phyloP scores from a whole-genome alignment of 2,888 invertebrate species.

The Suillia variegata region DNA sequence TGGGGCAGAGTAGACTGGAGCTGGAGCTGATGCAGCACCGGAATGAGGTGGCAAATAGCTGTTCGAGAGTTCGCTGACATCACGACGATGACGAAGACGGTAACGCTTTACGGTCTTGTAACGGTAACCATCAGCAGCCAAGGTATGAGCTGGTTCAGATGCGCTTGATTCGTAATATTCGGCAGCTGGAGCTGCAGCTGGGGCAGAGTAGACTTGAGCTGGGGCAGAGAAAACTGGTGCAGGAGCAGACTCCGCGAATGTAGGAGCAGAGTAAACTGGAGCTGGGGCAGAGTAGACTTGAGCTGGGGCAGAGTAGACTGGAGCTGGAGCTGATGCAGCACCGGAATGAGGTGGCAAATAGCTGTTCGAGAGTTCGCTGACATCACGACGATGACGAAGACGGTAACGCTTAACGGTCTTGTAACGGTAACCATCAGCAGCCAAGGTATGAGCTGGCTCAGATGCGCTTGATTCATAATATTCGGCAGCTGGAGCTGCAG shows the following conservation, averaged over 20 bases:
- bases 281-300: constrained; percentile 22
- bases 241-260: constrained; percentile 4
- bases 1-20: constrained; percentile 24
- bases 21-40: constrained; percentile 27
- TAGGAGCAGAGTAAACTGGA: constrained; percentile 17
- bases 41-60: constrained; percentile 33
- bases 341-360: constrained; percentile 37
- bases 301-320: constrained; percentile 21
- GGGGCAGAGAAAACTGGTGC: constrained; percentile 20
- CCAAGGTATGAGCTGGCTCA: constrained; percentile 16
- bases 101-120: constrained; percentile 32
- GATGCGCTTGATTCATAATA: not conserved
- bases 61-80: constrained; percentile 33
- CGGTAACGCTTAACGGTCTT: constrained; percentile 49
- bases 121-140: constrained; percentile 31
- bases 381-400: constrained; percentile 47
- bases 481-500: constrained; percentile 3
- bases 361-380: constrained; percentile 41
- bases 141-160: constrained; percentile 21
- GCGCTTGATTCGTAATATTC: constrained; percentile 9
- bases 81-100: constrained; percentile 33
- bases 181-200: constrained; percentile 7
- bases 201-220: constrained; percentile 6
- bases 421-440: constrained; percentile 56
- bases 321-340: constrained; percentile 20